A percentile compares a stretch with the other conserved stretches of the same genome.
phyloP scores from a whole-genome alignment of 2,113 vertebrate species.

The Planiliza haematocheilus region DNA sequence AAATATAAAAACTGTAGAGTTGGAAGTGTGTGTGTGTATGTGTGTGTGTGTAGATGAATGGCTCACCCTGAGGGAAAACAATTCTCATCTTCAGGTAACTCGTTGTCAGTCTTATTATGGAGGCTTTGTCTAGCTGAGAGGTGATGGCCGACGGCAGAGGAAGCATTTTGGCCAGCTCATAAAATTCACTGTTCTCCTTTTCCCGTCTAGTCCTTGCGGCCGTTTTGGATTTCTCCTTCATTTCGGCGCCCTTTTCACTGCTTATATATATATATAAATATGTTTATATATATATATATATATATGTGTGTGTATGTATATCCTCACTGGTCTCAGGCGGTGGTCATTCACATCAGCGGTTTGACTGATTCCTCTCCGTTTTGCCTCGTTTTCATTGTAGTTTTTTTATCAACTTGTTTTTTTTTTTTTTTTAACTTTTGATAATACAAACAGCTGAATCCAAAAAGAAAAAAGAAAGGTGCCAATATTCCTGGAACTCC shows the following conservation, averaged over 20 bases:
- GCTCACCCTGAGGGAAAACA: conserved; percentile 82
- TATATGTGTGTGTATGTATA: background rate
- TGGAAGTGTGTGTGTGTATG: background rate
- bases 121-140: conserved; percentile 97
- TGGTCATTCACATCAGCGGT: conserved; percentile 49
- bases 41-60: background rate
- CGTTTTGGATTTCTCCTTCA: conserved; percentile 97
- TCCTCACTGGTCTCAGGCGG: conserved; percentile 28
- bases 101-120: conserved; percentile 96
- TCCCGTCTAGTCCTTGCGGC: conserved; percentile 94
- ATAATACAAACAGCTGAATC: conserved; percentile 17
- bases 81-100: conserved; percentile 96
- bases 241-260: conserved; percentile 45
- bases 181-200: conserved; percentile 98
- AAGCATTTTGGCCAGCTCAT: conserved; percentile 95
- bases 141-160: conserved; percentile 95
- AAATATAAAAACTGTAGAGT: background rate
- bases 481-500: conserved; percentile 56
- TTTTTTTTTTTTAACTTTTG: background rate
- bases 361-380: conserved; percentile 32
- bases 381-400: conserved; percentile 60
- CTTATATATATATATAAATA: no score
- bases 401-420: background rate
- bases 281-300: background rate
- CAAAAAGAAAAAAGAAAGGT: no score